phyloP scores from a whole-genome alignment of 2,797 vertebrate genomes.

The Rhinophrynus dorsalis region DNA sequence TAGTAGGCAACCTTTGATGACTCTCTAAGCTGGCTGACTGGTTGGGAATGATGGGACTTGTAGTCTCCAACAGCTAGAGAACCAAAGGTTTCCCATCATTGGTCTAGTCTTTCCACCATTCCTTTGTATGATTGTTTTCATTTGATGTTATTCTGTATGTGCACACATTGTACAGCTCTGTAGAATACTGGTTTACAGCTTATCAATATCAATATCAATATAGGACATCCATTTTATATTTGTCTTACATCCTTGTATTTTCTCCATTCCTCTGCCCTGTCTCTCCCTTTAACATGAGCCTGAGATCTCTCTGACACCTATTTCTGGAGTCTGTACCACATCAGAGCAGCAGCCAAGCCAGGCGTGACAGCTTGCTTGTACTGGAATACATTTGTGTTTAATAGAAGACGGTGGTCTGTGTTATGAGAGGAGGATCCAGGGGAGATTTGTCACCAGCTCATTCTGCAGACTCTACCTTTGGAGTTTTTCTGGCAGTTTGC shows the following conservation, averaged over 20 bases:
- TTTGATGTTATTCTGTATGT: too few species aligned
- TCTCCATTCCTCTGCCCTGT: background rate
- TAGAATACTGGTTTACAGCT: too few species aligned
- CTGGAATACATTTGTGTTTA: constrained; percentile 43
- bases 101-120: too few species aligned
- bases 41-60: too few species aligned
- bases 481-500: constrained; percentile 16
- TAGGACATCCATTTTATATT: too few species aligned
- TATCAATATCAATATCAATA: too few species aligned
- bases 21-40: too few species aligned
- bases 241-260: background rate
- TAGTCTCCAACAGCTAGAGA: too few species aligned
- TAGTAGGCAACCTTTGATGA: too few species aligned
- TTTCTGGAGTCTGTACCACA: constrained; percentile 25
- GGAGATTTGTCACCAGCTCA: constrained; percentile 27
- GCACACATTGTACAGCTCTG: too few species aligned
- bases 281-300: constrained; percentile 3
- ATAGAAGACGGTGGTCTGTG: constrained; percentile 26
- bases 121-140: too few species aligned
- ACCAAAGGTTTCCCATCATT: too few species aligned
- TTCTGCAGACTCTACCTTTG: constrained; percentile 15
- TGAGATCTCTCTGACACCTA: constrained; percentile 34
- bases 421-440: constrained; percentile 36
- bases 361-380: constrained; percentile 36
- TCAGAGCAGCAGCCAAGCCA: constrained; percentile 39